phyloP scores from a whole-genome alignment of 1,140 invertebrate species.

The Trachymyrmex septentrionalis region DNA sequence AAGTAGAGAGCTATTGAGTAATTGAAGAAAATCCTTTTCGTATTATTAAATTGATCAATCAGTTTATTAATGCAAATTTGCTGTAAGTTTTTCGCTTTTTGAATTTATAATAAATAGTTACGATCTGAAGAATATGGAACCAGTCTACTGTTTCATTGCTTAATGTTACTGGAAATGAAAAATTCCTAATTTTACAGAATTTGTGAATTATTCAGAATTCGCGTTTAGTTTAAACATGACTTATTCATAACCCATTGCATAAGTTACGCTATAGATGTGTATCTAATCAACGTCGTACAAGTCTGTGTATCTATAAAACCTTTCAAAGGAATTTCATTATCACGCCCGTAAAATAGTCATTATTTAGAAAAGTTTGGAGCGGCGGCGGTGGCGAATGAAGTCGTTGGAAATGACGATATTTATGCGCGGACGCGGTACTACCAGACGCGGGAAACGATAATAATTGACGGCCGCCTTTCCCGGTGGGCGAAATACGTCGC shows the following conservation, averaged over 20 bases:
- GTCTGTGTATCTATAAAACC: constrained; percentile 70
- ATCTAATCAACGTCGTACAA: constrained; percentile 80
- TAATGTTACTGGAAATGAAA: constrained; percentile 3
- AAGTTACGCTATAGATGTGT: constrained; percentile 69
- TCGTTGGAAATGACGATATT: constrained; percentile 51
- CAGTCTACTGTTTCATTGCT: background rate
- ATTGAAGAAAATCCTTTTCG: background rate
- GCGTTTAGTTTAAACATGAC: constrained; percentile 2
- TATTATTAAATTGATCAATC: background rate
- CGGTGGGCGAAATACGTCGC: constrained; percentile 48
- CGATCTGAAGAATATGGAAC: background rate
- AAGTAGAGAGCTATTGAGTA: background rate
- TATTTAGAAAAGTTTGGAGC: constrained; percentile 78
- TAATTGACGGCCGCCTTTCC: constrained; percentile 72
- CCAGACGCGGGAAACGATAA: constrained; percentile 65
- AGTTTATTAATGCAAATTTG: background rate
- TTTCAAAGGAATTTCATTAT: constrained; percentile 85
- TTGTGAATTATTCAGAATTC: constrained; percentile 72
- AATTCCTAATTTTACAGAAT: constrained; percentile 65
- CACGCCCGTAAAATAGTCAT: constrained; percentile 81
- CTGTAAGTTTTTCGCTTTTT: background rate
- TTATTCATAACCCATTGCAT: constrained; percentile 26
- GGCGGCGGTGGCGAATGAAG: constrained; percentile 54
- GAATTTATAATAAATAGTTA: background rate
- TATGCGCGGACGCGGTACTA: constrained; percentile 48